These are phyloP conservation scores for Polyergus mexicanus DNA, from an alignment of 1,140 invertebrate genomes.

Conservation along the genomic window DNA sequence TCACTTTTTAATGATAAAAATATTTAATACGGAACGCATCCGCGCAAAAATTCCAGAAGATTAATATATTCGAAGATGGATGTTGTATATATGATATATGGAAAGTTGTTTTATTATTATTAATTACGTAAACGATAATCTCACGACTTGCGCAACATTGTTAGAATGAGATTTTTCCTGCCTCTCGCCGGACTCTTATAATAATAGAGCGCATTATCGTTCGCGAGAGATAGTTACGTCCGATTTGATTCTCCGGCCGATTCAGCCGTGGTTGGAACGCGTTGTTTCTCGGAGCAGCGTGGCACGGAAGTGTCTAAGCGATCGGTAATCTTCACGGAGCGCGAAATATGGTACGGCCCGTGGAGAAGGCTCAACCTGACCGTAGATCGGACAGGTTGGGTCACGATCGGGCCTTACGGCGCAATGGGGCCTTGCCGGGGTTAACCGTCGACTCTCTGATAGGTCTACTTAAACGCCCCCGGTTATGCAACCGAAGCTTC, in stretches of 20 bases:
- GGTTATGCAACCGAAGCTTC: conserved; percentile 77
- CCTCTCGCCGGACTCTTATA: conserved; percentile 6
- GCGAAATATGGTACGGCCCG: conserved; percentile 80
- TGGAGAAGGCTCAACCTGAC: conserved; percentile 76
- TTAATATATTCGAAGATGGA: conserved; percentile 1
- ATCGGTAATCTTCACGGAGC: conserved; percentile 78
- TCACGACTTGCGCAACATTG: background rate
- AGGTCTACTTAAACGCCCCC: conserved; percentile 74
- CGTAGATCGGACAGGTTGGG: conserved; percentile 83
- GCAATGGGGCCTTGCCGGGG: conserved; percentile 68
- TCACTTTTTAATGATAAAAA: background rate
- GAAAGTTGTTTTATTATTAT: background rate
- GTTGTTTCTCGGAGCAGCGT: conserved; percentile 56
- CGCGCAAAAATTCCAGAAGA: background rate
- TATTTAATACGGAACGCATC: background rate
- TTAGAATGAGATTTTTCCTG: background rate
- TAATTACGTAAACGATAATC: conserved; percentile 28
- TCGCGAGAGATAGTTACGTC: conserved; percentile 29
- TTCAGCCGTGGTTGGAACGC: conserved; percentile 43
- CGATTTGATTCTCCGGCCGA: conserved; percentile 43
- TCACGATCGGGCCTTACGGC: conserved; percentile 80
- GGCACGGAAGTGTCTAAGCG: conserved; percentile 79
- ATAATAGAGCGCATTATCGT: conserved; percentile 52
- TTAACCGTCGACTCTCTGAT: conserved; percentile 74
- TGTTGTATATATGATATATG: background rate